Percentiles rank a stretch among this genome's conserved stretches.
These are phyloP conservation scores for Ecliptopera silaceata DNA, from an alignment of 2,888 invertebrate species.

Conservation along the genomic window DNA sequence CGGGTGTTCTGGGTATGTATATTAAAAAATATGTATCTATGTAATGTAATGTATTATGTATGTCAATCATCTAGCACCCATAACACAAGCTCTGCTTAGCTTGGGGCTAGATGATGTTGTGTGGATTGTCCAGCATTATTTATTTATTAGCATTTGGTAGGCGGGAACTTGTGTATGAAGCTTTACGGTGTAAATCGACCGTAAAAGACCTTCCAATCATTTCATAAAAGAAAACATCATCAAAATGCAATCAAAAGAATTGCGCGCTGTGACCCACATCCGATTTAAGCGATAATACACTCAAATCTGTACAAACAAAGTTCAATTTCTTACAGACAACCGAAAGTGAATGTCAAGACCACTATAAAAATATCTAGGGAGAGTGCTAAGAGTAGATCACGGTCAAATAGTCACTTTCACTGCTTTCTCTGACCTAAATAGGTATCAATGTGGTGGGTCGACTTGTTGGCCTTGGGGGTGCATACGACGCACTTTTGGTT, in stretches of 20 bases:
- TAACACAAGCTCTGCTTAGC: no score
- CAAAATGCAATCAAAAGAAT: constrained; percentile 50
- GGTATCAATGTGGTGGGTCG: constrained; percentile 62
- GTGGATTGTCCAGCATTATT: no score
- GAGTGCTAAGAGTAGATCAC: constrained; percentile 71
- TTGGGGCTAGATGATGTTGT: no score
- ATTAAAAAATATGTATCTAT: no score
- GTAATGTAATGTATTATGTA: no score
- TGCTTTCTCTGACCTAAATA: constrained; percentile 74
- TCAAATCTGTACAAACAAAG: constrained; percentile 39
- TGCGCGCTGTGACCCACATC: constrained; percentile 46
- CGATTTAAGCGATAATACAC: constrained; percentile 34
- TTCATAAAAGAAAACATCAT: constrained; percentile 50
- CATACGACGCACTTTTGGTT: constrained; percentile 63
- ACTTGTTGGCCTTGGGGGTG: constrained; percentile 66
- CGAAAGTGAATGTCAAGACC: constrained; percentile 61
- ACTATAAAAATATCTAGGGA: constrained; percentile 63
- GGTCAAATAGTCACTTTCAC: constrained; percentile 74
- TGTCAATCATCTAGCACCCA: no score
- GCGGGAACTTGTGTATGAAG: no score
- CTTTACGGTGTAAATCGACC: no score
- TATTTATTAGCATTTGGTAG: no score
- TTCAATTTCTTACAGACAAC: constrained; percentile 38
- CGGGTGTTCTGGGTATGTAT: no score
- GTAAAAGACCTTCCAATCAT: not conserved